Evolutionary conservation across 2,113 vertebrate species (phyloP).

Genomic region (Peromyscus californicus): DNA sequence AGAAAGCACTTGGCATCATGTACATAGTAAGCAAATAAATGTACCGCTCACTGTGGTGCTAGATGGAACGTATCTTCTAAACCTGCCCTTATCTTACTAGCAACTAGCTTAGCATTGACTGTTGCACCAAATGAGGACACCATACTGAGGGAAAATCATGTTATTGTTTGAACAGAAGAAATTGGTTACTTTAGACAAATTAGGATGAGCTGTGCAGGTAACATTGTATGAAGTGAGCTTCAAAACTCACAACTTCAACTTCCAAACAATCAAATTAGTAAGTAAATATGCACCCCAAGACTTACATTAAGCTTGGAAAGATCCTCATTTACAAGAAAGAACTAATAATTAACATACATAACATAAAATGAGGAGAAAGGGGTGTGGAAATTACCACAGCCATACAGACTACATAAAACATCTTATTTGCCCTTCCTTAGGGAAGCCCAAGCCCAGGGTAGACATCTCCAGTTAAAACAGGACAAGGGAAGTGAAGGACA

Average conservation of each 20-base stretch:
- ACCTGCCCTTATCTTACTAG: not conserved
- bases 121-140: not conserved
- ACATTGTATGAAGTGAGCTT: not conserved
- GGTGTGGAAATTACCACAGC: not conserved
- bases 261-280: conserved; percentile 37
- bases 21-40: not conserved
- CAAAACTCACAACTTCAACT: conserved; percentile 29
- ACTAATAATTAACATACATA: conserved; percentile 15
- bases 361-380: not conserved
- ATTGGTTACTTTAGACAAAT: not conserved
- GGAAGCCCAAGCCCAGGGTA: not conserved
- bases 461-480: conserved; percentile 6
- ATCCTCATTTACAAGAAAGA: not conserved
- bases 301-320: not conserved
- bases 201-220: not conserved
- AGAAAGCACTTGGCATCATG: not conserved
- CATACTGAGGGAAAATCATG: not conserved
- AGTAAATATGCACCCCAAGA: conserved; percentile 13
- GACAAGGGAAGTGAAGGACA: conserved; percentile 24
- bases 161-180: conserved; percentile 10
- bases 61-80: not conserved
- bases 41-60: not conserved
- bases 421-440: not conserved
- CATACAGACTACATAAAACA: not conserved
- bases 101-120: conserved; percentile 28